Evolutionary conservation across 2,888 invertebrate species (phyloP), one percentile per base, ranked within the genome.

Genomic region (Cabera pusaria): DNA sequence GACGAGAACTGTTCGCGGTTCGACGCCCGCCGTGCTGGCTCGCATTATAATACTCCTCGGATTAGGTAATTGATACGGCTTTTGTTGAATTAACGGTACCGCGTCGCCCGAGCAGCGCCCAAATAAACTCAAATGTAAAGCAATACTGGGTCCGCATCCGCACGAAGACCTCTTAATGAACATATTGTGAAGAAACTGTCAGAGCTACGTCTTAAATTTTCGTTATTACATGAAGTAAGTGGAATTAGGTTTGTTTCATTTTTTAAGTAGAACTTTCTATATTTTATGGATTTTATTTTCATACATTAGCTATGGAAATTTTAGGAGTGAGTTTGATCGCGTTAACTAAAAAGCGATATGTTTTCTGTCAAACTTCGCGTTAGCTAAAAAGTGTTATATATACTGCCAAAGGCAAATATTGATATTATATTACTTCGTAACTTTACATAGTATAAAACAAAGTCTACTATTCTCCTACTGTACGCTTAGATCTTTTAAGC

Each of bases 1-100:
- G 77, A 80, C 69, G 77, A 76, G 74, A 76, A 72, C 72, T 72
- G 74, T 79, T 81, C 74, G 76, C 76, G 77, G 74, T 69, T 73
- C 73, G 61, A 61, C 66, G 73, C 71, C n/a, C 68, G 61, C 72
- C 72, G 72, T 69, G 64, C 66, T 72, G 58, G 56, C 58, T 62
- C 63, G 63, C 65, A 72, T 72, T 73, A 74, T 74, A 72, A 72
- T 75, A 65, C 61, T 56, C 59, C 59, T 54, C 49, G 62, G 64
- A 64, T 65, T 65, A 52, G 52, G 60, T 68, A 73, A 74, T 72
- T 73, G 74, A 73, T 73, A 73, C 59, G 58, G 56, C 58, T 58
- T 46, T 64, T 59, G 48, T 46, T 44, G 39, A 42, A 52, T 48
- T 49, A 49, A 44, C 42, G 38, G 46, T 19, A 19, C 29, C 29